A percentile compares a stretch with the other conserved stretches of the same genome.
Evolutionary conservation across 2,113 vertebrate species (phyloP).

Genomic region (Eurypyga helias): DNA sequence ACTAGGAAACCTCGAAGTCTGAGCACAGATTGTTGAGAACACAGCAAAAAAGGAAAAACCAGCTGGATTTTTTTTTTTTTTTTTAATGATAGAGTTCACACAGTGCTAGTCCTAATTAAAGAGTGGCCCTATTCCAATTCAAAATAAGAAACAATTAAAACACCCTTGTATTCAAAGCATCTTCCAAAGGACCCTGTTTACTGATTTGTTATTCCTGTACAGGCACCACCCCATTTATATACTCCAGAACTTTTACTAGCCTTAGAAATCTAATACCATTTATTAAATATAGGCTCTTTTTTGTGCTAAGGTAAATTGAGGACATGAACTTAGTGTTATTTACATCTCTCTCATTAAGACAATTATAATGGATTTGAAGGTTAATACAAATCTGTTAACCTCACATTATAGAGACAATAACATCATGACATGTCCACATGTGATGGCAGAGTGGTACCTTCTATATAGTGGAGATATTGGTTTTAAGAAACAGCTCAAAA

Average conservation of each 20-base stretch:
- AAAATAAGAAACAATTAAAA: constrained; percentile 21
- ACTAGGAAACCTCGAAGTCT: not conserved
- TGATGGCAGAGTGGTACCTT: accelerated
- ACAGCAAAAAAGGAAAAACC: not conserved
- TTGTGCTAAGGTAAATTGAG: not conserved
- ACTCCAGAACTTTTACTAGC: not conserved
- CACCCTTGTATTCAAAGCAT: not conserved
- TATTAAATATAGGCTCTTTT: not conserved
- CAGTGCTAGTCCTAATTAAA: not conserved
- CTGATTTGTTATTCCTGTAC: not conserved
- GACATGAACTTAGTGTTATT: not conserved
- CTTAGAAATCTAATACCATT: not conserved
- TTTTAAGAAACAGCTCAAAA: not conserved
- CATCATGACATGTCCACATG: not conserved
- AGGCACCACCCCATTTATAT: not conserved
- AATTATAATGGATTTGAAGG: not conserved
- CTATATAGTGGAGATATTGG: not conserved
- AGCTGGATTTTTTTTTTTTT: not conserved
- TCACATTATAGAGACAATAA: not conserved
- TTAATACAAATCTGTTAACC: not conserved
- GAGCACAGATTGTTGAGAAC: constrained; percentile 36
- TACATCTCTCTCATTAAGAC: not conserved
- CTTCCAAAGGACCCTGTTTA: not conserved
- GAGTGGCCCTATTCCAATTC: not conserved
- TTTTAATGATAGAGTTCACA: not conserved